Percentiles rank a stretch among this genome's conserved stretches.
Evolutionary conservation across 2,888 invertebrate species (phyloP).

Genomic region (Scaeva pyrastri): DNA sequence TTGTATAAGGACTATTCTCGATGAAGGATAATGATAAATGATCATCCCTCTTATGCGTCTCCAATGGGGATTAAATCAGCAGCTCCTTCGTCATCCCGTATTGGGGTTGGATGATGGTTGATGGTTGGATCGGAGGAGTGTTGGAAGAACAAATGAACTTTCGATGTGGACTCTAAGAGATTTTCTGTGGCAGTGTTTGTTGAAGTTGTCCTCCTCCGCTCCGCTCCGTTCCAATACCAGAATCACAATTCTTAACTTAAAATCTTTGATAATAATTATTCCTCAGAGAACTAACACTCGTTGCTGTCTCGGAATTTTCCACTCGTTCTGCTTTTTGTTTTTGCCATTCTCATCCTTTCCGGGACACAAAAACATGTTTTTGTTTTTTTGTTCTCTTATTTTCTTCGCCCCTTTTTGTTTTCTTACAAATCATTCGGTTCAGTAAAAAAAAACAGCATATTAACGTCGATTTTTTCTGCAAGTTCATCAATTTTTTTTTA

Average conservation of each 20-base stretch:
- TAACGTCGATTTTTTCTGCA: conserved; percentile 44
- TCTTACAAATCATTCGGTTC: conserved; percentile 52
- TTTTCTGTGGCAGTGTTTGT: conserved; percentile 20
- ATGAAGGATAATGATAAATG: conserved; percentile 72
- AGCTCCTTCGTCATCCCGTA: conserved; percentile 31
- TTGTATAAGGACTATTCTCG: conserved; percentile 18
- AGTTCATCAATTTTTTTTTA: conserved; percentile 53
- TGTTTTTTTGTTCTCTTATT: conserved; percentile 25
- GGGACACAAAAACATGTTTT: conserved; percentile 10
- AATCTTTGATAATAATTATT: conserved; percentile 74
- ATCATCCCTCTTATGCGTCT: conserved; percentile 70
- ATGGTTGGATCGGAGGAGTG: not conserved
- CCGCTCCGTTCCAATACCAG: not conserved
- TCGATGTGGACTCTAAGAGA: conserved; percentile 57
- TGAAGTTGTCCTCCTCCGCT: not conserved
- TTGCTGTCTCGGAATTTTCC: conserved; percentile 47
- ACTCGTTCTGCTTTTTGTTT: not conserved
- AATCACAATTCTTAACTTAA: conserved; percentile 19
- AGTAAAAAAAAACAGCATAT: conserved; percentile 19
- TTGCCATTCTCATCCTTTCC: not conserved
- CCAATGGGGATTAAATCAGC: conserved; percentile 71
- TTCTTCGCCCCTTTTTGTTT: not conserved
- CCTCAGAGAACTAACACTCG: conserved; percentile 64
- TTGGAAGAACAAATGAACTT: conserved; percentile 56
- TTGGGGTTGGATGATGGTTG: not conserved